phyloP scores from a whole-genome alignment of 2,113 vertebrate species.

The Chamaea fasciata region DNA sequence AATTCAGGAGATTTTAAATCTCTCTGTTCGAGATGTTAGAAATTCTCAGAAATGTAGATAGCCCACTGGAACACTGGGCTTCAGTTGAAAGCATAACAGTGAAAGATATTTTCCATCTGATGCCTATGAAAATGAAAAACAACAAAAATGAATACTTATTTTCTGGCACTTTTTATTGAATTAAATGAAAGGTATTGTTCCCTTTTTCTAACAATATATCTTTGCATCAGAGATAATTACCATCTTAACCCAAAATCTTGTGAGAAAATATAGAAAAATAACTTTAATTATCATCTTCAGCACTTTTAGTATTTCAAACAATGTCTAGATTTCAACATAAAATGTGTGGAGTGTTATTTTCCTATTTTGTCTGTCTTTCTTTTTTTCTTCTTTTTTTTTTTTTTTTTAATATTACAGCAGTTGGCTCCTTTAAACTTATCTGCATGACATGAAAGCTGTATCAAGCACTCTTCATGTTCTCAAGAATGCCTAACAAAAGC shows the following conservation, averaged over 20 bases:
- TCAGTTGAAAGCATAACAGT: not conserved
- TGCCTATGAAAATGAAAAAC: not conserved
- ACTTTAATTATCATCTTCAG: not conserved
- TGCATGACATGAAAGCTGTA: not conserved
- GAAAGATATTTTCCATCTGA: not conserved
- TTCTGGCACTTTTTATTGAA: not conserved
- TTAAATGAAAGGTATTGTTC: not conserved
- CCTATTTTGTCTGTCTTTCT: not conserved
- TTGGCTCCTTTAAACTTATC: not conserved
- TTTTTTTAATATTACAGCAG: not conserved
- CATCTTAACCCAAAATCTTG: not conserved
- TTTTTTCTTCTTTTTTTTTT: not conserved
- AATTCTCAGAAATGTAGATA: not conserved
- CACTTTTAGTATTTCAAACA: not conserved
- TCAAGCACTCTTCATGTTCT: not conserved
- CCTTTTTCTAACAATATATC: not conserved
- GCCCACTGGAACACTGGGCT: not conserved
- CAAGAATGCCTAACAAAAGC: not conserved
- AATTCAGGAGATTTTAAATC: not conserved
- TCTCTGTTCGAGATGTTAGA: not conserved
- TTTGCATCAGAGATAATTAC: not conserved
- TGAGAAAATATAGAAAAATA: not conserved
- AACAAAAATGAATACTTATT: not conserved
- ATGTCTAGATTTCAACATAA: not conserved
- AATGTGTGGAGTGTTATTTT: not conserved